A percentile compares a stretch with the other conserved stretches of the same genome.
Conservation (phyloP, 2,113 vertebrate species). For the Crotalus tigris region DNA sequence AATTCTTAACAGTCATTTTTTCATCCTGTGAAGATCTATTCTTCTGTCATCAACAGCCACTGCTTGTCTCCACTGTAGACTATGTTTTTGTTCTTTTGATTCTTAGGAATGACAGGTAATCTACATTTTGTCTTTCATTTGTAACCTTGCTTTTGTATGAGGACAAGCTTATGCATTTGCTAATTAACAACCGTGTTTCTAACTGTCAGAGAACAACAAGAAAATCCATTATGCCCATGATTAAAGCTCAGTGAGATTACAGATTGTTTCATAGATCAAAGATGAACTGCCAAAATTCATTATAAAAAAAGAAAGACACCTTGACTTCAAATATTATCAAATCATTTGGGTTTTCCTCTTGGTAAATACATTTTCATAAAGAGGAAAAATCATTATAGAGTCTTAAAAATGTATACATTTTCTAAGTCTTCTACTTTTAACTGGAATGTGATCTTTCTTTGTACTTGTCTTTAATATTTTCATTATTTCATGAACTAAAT, state of each 20-base stretch:
- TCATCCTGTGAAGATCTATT: slow-evolving; percentile 30
- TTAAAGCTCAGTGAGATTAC: slow-evolving; percentile 60
- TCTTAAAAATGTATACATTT: slow-evolving; percentile 40
- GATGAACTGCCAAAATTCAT: slow-evolving; percentile 46
- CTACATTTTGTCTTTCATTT: slow-evolving; percentile 14
- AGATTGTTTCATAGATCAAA: slow-evolving; percentile 61
- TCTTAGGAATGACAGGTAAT: slow-evolving; percentile 15
- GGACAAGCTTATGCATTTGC: slow-evolving; percentile 22
- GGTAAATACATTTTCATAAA: slow-evolving; percentile 43
- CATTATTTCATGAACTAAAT: slow-evolving; percentile 1
- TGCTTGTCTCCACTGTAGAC: fast-evolving
- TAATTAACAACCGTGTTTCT: slow-evolving; percentile 53
- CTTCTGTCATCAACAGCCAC: slow-evolving; percentile 9
- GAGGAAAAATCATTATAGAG: slow-evolving; percentile 12
- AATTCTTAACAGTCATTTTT: slow-evolving; percentile 36
- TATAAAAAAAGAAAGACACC: slow-evolving; percentile 42
- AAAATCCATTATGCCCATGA: slow-evolving; percentile 47
- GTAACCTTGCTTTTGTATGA: background rate
- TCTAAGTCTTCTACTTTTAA: slow-evolving; percentile 31
- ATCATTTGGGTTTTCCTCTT: slow-evolving; percentile 38
- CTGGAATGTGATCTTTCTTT: background rate
- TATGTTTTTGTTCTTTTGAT: slow-evolving; percentile 19
- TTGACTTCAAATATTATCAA: slow-evolving; percentile 51
- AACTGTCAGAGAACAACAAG: slow-evolving; percentile 52
- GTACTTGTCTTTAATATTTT: slow-evolving; percentile 13